These are phyloP conservation scores for Cantharis rustica DNA, from an alignment of 2,888 invertebrate genomes.

Conservation along the genomic window DNA sequence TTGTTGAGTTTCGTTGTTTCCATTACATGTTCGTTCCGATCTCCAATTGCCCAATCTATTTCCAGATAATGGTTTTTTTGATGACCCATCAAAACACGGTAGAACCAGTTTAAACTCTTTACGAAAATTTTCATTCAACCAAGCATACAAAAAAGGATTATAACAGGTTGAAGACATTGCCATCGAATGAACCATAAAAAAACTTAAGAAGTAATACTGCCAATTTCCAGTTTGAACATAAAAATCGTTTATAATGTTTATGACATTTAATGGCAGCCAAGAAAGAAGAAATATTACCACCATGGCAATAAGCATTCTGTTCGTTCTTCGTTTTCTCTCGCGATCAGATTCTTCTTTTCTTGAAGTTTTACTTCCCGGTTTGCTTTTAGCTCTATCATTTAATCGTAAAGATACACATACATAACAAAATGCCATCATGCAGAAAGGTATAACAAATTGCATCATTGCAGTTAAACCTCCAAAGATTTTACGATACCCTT, in stretches of 20 bases:
- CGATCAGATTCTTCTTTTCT: slow-evolving; percentile 88
- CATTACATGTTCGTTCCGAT: slow-evolving; percentile 75
- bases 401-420: slow-evolving; percentile 87
- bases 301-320: slow-evolving; percentile 98
- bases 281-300: slow-evolving; percentile 95
- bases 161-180: slow-evolving; percentile 95
- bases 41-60: slow-evolving; percentile 61
- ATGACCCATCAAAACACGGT: slow-evolving; percentile 62
- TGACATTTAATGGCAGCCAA: slow-evolving; percentile 90
- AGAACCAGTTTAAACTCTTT: slow-evolving; percentile 84
- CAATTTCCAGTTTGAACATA: slow-evolving; percentile 74
- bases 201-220: slow-evolving; percentile 85
- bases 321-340: slow-evolving; percentile 87
- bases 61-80: slow-evolving; percentile 46
- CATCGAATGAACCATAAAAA: slow-evolving; percentile 85
- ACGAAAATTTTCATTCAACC: slow-evolving; percentile 93
- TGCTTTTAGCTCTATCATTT: slow-evolving; percentile 80
- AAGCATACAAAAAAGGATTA: slow-evolving; percentile 93
- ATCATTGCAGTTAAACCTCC: slow-evolving; percentile 86
- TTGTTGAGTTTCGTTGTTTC: slow-evolving; percentile 75
- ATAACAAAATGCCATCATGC: slow-evolving; percentile 94
- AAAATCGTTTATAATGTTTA: slow-evolving; percentile 86
- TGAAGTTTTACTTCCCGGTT: slow-evolving; percentile 84
- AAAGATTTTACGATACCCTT: slow-evolving; percentile 77
- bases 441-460: slow-evolving; percentile 94